These are phyloP conservation scores for Hedya salicella DNA, from an alignment of 2,888 invertebrate genomes.

Conservation along the genomic window DNA sequence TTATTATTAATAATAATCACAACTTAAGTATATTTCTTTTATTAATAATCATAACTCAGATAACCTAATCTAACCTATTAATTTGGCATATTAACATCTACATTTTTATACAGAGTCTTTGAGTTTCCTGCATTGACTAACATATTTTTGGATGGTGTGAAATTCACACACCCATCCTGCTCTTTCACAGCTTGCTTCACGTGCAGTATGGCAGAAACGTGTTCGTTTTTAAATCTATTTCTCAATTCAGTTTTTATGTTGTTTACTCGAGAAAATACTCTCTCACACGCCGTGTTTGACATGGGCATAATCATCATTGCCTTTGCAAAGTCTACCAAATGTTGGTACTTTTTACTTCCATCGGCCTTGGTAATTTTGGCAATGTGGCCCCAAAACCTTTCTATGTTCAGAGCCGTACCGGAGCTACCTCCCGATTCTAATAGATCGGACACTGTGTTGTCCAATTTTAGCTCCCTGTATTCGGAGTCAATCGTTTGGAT, in stretches of 20 bases:
- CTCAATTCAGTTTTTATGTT: slow-evolving; percentile 10
- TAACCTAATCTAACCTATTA: no score
- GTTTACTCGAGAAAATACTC: background rate
- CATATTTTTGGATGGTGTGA: slow-evolving; percentile 17
- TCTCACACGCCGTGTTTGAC: slow-evolving; percentile 8
- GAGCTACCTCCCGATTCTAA: slow-evolving; percentile 18
- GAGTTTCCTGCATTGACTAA: no score
- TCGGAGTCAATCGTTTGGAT: slow-evolving; percentile 5
- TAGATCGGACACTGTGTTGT: slow-evolving; percentile 14
- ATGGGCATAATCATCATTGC: slow-evolving; percentile 6
- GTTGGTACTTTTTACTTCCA: slow-evolving; percentile 13
- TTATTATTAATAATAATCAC: background rate
- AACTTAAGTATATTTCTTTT: slow-evolving; percentile 10
- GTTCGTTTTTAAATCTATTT: slow-evolving; percentile 24
- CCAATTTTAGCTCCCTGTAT: slow-evolving; percentile 18
- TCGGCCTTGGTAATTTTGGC: slow-evolving; percentile 15
- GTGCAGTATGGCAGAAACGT: slow-evolving; percentile 27
- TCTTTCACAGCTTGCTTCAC: slow-evolving; percentile 26
- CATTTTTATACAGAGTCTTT: no score
- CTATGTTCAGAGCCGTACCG: slow-evolving; percentile 2
- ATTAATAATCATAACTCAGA: slow-evolving; percentile 1
- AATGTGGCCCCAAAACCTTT: slow-evolving; percentile 29
- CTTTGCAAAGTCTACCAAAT: slow-evolving; percentile 9
- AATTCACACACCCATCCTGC: slow-evolving; percentile 24
- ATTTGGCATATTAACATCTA: no score